A percentile compares a stretch with the other conserved stretches of the same genome.
phyloP scores from a whole-genome alignment of 2,888 invertebrate genomes.

The Tolmerus cingulatus region DNA sequence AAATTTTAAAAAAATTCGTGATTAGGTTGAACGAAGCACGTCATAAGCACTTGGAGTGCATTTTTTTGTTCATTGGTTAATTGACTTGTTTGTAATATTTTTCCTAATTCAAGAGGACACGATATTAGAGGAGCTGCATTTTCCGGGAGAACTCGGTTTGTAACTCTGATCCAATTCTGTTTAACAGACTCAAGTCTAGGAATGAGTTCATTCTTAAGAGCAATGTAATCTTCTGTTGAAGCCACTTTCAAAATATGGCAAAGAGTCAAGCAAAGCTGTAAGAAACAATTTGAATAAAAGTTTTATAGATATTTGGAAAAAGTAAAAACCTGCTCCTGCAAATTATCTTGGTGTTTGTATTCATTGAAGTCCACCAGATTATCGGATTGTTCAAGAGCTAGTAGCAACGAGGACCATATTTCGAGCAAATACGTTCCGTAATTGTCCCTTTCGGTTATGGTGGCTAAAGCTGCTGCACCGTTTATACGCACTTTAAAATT shows the following conservation, averaged over 20 bases:
- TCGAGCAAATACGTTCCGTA: constrained; percentile 71
- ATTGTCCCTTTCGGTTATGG: constrained; percentile 68
- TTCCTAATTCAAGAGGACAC: constrained; percentile 53
- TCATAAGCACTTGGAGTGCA: constrained; percentile 50
- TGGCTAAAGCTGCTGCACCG: constrained; percentile 78
- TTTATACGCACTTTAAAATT: constrained; percentile 92
- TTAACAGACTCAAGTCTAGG: constrained; percentile 55
- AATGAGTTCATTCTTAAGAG: constrained; percentile 61
- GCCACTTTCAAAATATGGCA: constrained; percentile 74
- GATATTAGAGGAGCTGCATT: constrained; percentile 57
- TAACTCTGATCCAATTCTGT: constrained; percentile 59
- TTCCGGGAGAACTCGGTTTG: constrained; percentile 60
- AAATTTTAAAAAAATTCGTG: constrained; percentile 45
- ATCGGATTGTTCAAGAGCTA: constrained; percentile 79
- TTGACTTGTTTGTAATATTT: constrained; percentile 40
- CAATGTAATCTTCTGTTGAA: constrained; percentile 67
- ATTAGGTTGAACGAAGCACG: constrained; percentile 51
- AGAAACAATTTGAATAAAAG: constrained; percentile 51
- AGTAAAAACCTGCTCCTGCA: constrained; percentile 78
- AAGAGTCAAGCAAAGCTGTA: constrained; percentile 76
- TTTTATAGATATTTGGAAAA: constrained; percentile 15
- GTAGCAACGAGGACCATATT: constrained; percentile 76
- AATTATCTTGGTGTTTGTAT: constrained; percentile 83
- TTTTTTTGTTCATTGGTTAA: constrained; percentile 51
- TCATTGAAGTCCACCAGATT: constrained; percentile 83